These are phyloP conservation scores for Apamea sordens DNA, from an alignment of 2,888 invertebrate genomes.

Conservation along the genomic window DNA sequence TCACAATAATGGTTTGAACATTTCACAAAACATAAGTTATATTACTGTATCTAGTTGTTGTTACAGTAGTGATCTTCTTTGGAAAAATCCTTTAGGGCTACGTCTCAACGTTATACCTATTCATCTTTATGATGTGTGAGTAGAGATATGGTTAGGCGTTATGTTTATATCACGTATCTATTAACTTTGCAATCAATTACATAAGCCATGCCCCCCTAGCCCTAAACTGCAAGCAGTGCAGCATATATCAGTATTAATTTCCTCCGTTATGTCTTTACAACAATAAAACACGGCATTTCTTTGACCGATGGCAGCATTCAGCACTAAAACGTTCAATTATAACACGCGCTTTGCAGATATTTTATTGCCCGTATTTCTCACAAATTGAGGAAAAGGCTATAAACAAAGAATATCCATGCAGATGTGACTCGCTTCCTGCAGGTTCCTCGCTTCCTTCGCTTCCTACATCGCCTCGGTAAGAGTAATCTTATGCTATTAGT, in stretches of 20 bases:
- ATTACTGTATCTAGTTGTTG: not conserved
- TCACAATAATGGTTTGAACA: not conserved
- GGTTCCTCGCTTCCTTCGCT: not conserved
- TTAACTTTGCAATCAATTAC: not conserved
- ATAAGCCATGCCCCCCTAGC: not conserved
- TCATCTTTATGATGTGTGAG: not conserved
- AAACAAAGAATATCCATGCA: conserved; percentile 17
- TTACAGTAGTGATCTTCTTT: not conserved
- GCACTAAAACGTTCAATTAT: too few species aligned
- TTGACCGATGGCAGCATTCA: not conserved
- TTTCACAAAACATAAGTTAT: not conserved
- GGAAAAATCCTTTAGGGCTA: not conserved
- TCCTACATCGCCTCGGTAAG: not conserved
- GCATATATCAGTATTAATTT: not conserved
- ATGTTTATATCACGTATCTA: too few species aligned
- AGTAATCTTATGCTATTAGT: not conserved
- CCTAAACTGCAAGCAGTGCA: not conserved
- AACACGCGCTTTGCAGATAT: not conserved
- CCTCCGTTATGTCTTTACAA: not conserved
- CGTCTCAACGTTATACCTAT: not conserved
- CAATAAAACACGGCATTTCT: not conserved
- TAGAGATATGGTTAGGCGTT: not conserved
- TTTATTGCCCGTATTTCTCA: not conserved
- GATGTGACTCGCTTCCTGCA: conserved; percentile 29
- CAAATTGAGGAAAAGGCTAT: not conserved